Evolutionary conservation across 2,113 vertebrate genomes (phyloP).

Genomic region (Lates calcarifer): DNA sequence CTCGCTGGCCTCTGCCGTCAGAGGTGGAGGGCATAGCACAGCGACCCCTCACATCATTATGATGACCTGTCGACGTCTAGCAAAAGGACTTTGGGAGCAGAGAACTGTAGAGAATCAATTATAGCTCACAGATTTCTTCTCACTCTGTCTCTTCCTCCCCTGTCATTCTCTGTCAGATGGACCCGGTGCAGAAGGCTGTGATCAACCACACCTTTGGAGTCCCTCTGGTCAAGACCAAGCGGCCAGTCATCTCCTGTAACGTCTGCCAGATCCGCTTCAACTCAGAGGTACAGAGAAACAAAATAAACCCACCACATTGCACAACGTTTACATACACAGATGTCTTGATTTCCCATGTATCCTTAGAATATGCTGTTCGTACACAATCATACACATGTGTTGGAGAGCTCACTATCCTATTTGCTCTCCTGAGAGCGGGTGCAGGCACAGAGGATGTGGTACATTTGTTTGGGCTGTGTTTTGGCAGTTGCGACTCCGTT

Average conservation of each 20-base stretch:
- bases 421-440: slow-evolving; percentile 1
- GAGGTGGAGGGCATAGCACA: not conserved
- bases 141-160: slow-evolving; percentile 6
- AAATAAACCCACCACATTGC: not conserved
- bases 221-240: slow-evolving; percentile 90
- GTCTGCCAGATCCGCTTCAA: slow-evolving; percentile 97
- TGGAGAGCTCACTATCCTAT: slow-evolving; percentile 27
- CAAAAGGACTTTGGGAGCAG: slow-evolving; percentile 6
- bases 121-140: slow-evolving; percentile 47
- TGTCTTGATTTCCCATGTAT: not conserved
- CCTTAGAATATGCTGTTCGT: slow-evolving; percentile 10
- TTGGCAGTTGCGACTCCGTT: slow-evolving; percentile 51
- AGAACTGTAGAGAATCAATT: slow-evolving; percentile 19
- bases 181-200: slow-evolving; percentile 94
- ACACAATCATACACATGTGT: not conserved
- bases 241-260: slow-evolving; percentile 93
- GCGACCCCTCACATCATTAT: slow-evolving; percentile 36
- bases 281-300: slow-evolving; percentile 88
- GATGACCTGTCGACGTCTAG: slow-evolving; percentile 41
- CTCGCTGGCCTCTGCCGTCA: not conserved
- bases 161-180: slow-evolving; percentile 87
- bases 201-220: slow-evolving; percentile 93
- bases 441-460: slow-evolving; percentile 46
- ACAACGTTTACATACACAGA: too few relatives aligned
- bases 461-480: slow-evolving; percentile 57